Evolutionary conservation across 2,888 invertebrate species (phyloP).

Genomic region (Heliconius sara): DNA sequence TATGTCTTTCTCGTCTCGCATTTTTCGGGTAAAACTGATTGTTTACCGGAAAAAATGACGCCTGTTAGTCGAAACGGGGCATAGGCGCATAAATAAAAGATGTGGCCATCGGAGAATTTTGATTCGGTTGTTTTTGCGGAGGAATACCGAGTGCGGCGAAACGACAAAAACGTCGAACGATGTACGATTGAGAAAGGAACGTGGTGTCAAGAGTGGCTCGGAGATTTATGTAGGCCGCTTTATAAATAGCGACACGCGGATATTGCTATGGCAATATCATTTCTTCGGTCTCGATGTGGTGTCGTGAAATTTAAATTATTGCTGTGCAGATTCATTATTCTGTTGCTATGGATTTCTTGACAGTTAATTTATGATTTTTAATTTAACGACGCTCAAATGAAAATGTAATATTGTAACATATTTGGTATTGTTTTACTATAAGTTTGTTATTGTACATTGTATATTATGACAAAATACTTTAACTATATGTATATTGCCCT

Average conservation of each 20-base stretch:
- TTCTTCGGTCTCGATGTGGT: background rate
- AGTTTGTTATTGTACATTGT: background rate
- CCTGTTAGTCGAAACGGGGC: conserved; percentile 77
- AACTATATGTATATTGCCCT: too few relatives aligned
- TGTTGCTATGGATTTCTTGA: background rate
- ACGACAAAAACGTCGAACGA: conserved; percentile 66
- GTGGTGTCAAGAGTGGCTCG: conserved; percentile 67
- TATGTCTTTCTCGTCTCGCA: conserved; percentile 79
- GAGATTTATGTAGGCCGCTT: conserved; percentile 65
- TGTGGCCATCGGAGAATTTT: conserved; percentile 76
- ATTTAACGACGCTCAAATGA: background rate
- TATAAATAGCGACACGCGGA: conserved; percentile 52
- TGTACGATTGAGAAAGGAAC: conserved; percentile 72
- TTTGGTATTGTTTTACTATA: background rate
- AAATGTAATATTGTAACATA: too few relatives aligned
- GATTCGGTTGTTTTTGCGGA: conserved; percentile 77
- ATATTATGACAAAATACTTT: background rate
- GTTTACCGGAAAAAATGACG: conserved; percentile 84
- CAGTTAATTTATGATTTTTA: background rate
- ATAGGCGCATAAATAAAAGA: conserved; percentile 78
- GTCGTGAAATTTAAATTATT: background rate
- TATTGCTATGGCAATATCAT: conserved; percentile 23
- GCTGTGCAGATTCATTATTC: background rate
- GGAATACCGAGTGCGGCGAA: conserved; percentile 69
- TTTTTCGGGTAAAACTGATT: conserved; percentile 84